Evolutionary conservation across 2,113 vertebrate species (phyloP).

Genomic region (Prionailurus bengalensis): DNA sequence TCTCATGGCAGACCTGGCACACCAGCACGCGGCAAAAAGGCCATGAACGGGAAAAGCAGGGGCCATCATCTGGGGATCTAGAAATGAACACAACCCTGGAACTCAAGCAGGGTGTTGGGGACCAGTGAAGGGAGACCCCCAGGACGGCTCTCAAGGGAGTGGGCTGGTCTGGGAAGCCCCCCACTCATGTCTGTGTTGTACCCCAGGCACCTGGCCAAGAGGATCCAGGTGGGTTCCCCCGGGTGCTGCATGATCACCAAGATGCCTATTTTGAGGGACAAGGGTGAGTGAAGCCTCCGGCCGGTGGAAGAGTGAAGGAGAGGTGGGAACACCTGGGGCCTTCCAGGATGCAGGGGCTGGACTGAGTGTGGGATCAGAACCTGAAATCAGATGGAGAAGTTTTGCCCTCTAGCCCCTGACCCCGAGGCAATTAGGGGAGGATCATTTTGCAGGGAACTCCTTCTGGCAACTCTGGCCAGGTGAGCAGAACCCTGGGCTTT

Average conservation of each 20-base stretch:
- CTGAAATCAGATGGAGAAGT: background rate
- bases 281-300: conserved; percentile 83
- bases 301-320: background rate
- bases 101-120: background rate
- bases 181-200: background rate
- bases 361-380: background rate
- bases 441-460: background rate
- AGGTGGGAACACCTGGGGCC: background rate
- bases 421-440: no score
- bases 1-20: background rate
- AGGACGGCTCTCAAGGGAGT: background rate
- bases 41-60: background rate
- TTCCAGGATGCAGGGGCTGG: background rate
- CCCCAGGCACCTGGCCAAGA: conserved; percentile 91
- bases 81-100: background rate
- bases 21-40: background rate
- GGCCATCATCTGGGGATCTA: background rate
- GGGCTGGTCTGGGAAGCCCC: background rate
- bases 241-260: conserved; percentile 87
- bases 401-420: background rate
- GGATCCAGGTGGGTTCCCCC: conserved; percentile 92
- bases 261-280: conserved; percentile 85
- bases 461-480: background rate
- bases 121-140: no score
- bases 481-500: background rate